Conservation (phyloP, 1,140 invertebrate species). For the Aphelinus atriplicis region DNA sequence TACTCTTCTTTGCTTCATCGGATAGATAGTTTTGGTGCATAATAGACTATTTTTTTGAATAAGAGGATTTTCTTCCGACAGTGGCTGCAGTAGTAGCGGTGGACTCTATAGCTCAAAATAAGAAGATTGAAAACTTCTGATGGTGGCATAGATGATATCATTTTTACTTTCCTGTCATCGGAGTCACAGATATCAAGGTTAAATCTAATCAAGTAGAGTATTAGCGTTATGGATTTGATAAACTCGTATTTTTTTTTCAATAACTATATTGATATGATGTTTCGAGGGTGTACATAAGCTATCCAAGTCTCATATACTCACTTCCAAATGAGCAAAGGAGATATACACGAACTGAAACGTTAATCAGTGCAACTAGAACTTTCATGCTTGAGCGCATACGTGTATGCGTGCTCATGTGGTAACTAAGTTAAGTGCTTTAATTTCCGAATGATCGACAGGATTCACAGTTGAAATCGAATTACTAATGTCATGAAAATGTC, state of each 20-base stretch:
- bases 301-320: neutral
- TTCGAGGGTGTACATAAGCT: neutral
- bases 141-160: no score
- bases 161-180: no score
- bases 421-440: constrained; percentile 25
- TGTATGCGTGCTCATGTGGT: neutral
- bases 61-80: no score
- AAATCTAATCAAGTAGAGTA: no score
- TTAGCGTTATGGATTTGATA: no score
- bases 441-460: constrained; percentile 20
- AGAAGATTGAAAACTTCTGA: no score
- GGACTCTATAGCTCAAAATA: no score
- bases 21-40: no score
- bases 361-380: constrained; percentile 11
- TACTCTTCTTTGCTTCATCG: no score
- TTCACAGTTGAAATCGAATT: constrained; percentile 1
- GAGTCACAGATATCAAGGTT: no score
- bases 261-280: neutral
- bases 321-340: constrained; percentile 1
- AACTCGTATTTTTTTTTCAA: neutral
- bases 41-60: no score
- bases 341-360: constrained; percentile 15
- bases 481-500: neutral
- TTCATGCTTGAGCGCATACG: constrained; percentile 9
- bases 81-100: no score